Percentiles rank a stretch among this genome's conserved stretches.
Conservation (phyloP, 2,888 invertebrate species). For the Dione juno region DNA sequence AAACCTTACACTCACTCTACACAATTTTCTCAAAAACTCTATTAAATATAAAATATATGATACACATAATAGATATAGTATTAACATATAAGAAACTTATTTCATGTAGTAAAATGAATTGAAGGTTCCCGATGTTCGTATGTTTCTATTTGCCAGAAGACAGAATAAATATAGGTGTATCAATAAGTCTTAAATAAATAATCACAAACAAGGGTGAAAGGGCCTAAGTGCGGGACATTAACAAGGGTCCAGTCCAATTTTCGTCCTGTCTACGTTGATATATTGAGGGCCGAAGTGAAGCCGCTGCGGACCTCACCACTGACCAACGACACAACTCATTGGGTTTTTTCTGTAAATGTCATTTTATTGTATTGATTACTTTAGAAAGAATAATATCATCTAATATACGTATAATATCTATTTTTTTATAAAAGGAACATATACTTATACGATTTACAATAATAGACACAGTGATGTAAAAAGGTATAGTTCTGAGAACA, state of each 20-base stretch:
- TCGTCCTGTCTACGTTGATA: constrained; percentile 82
- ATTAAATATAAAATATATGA: too few species aligned
- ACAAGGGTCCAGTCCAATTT: constrained; percentile 83
- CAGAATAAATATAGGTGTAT: constrained; percentile 55
- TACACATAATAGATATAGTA: too few species aligned
- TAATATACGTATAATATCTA: too few species aligned
- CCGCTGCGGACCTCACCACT: constrained; percentile 53
- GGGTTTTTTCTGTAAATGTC: constrained; percentile 64
- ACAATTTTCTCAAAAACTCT: too few species aligned
- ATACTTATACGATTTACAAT: too few species aligned
- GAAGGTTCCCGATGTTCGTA: too few species aligned
- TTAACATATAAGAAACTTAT: too few species aligned
- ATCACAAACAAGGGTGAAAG: constrained; percentile 76
- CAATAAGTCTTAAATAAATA: constrained; percentile 79
- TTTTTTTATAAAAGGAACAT: too few species aligned
- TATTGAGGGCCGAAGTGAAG: constrained; percentile 75
- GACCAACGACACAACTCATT: constrained; percentile 68
- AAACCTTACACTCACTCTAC: too few species aligned
- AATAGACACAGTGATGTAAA: too few species aligned
- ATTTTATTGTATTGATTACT: constrained; percentile 52
- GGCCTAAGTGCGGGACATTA: constrained; percentile 79
- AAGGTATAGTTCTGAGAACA: too few species aligned
- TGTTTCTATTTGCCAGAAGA: constrained; percentile 36
- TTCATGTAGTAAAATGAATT: too few species aligned
- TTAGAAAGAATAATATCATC: constrained; percentile 4